Evolutionary conservation across 2,113 vertebrate genomes (phyloP).

Genomic region (Phylloscopus trochilus): DNA sequence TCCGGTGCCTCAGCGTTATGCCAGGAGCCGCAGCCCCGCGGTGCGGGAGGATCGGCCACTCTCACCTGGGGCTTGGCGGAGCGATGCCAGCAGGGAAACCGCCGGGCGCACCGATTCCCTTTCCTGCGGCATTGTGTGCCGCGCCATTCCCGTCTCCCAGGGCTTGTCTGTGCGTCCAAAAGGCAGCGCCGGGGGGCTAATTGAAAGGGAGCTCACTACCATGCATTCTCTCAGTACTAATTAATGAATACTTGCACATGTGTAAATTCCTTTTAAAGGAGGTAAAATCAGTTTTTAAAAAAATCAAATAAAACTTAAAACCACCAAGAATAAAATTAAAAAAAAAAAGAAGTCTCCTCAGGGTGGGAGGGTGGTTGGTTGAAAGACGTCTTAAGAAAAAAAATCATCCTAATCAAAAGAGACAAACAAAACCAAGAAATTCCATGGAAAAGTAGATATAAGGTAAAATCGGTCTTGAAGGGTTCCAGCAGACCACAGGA

Average conservation of each 20-base stretch:
- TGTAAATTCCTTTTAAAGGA: not conserved
- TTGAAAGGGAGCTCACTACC: not conserved
- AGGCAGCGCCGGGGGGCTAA: not conserved
- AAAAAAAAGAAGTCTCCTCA: not conserved
- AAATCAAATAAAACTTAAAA: not conserved
- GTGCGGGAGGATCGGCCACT: not conserved
- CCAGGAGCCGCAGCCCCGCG: not conserved
- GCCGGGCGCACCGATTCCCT: not conserved
- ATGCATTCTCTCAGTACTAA: not conserved
- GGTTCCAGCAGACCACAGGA: not conserved
- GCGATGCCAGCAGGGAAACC: no score
- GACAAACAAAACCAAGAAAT: not conserved
- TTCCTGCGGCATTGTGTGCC: not conserved
- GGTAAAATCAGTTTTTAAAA: not conserved
- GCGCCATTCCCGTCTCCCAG: not conserved
- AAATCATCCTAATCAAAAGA: not conserved
- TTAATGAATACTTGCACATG: not conserved
- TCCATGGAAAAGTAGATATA: not conserved
- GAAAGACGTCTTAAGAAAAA: not conserved
- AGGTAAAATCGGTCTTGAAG: not conserved
- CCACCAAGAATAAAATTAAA: no score
- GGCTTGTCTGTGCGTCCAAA: not conserved
- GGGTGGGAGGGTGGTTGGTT: not conserved
- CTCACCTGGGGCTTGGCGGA: no score
- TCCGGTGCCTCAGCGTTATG: not conserved